Base-by-base conservation (phyloP, 2,888 invertebrate species). In the Melikaiella ostensackeni region DNA sequence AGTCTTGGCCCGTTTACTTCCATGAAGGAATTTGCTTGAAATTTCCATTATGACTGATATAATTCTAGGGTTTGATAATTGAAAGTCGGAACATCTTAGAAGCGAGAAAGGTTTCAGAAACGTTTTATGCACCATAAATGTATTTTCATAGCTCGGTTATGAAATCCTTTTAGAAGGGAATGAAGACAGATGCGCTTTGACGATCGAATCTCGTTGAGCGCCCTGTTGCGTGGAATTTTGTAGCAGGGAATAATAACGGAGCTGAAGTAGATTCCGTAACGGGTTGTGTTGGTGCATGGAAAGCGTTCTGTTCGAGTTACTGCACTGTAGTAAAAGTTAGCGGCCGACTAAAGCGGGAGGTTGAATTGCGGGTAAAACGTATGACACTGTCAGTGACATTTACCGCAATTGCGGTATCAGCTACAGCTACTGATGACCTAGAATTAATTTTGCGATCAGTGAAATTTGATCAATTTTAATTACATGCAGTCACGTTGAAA, bases 161-260 rank as follows among this genome's bases (percentile, higher is more conserved):
- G 70, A 50, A 70, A 50, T 70, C 42, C 70, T 70, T 70, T 70
- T n/a, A 46, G 30, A 50, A 70, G 46, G 19, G 70, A 70, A 70
- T 50, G 46, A 70, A 70, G 70, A 70, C 46, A 70, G 70, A 70
- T 70, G 50, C 46, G 70, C 30, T 30, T 70, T 70, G 70, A 46
- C n/a, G 70, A 70, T 70, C 70, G 46, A 50, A 70, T 70, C 70
- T 70, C 70, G 46, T 50, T 70, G 50, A 46, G 46, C 27, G 27
- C n/a, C 70, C 30, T 70, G 46, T 70, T 50, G 46, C 70, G 46
- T 70, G 70, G 70, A 70, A 70, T 70, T 70, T 70, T 30, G 19
- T 50, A 70, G 46, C 30, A 50, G 50, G 70, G 46, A 46, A 70
- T 70, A 70, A 50, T 70, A 70, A 30, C 30, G 9, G 50, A 5